Percentiles rank a stretch among this genome's conserved stretches.
Evolutionary conservation across 2,888 invertebrate genomes (phyloP).

Genomic region (Drosophila diplacantha): DNA sequence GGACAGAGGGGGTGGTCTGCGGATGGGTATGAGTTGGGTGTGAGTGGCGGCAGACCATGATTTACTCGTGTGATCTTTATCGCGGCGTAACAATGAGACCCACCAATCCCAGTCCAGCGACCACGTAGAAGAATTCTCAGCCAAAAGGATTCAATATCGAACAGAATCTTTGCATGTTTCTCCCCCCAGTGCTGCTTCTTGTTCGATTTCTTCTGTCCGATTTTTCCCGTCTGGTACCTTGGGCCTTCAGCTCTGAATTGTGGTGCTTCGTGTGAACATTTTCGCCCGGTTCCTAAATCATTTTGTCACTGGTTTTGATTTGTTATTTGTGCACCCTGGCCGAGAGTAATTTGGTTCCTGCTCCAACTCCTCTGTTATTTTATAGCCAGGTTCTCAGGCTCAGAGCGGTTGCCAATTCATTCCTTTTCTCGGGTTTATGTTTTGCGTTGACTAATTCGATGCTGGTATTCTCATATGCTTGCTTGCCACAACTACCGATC

Average conservation of each 20-base stretch:
- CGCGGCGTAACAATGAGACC: conserved; percentile 57
- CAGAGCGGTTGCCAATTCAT: conserved; percentile 34
- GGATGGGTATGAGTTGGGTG: conserved; percentile 33
- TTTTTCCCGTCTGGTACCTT: conserved; percentile 6
- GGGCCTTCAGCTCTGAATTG: conserved; percentile 17
- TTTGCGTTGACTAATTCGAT: conserved; percentile 23
- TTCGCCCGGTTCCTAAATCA: conserved; percentile 68
- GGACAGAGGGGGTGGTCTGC: conserved; percentile 14
- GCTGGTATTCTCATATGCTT: conserved; percentile 12
- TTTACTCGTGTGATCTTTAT: conserved; percentile 69
- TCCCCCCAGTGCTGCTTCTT: conserved; percentile 16
- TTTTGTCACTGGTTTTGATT: conserved; percentile 71
- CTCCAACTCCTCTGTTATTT: conserved; percentile 26
- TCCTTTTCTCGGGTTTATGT: conserved; percentile 3
- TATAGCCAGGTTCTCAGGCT: conserved; percentile 65
- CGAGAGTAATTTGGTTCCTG: conserved; percentile 57
- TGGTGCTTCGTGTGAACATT: conserved; percentile 65
- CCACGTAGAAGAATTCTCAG: conserved; percentile 57
- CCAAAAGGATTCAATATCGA: conserved; percentile 57
- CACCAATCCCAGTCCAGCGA: conserved; percentile 36
- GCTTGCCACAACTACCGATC: background rate
- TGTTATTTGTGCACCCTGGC: conserved; percentile 57
- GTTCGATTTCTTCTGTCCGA: conserved; percentile 43
- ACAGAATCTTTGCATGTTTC: conserved; percentile 39
- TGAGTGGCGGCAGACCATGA: conserved; percentile 50